phyloP scores from a whole-genome alignment of 2,113 vertebrate genomes.

The Sinocyclocheilus grahami region DNA sequence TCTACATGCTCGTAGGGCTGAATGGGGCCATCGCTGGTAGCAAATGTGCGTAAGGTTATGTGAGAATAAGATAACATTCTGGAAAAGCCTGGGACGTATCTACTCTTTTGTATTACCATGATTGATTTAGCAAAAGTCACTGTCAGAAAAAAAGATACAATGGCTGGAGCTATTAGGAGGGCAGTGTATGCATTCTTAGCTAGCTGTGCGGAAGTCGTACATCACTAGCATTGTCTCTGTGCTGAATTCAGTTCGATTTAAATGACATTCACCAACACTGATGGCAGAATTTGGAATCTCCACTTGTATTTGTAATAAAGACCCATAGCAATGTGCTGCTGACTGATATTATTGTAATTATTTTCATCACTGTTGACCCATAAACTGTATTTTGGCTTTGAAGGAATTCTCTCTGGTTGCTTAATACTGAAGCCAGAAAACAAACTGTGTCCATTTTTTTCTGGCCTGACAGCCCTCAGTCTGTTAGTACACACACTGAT shows the following conservation, averaged over 20 bases:
- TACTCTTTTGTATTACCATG: slow-evolving; percentile 9
- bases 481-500: background rate
- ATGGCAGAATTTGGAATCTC: background rate
- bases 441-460: background rate
- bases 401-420: background rate
- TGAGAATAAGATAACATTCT: slow-evolving; percentile 56
- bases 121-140: slow-evolving; percentile 20
- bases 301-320: slow-evolving; percentile 4
- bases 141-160: slow-evolving; percentile 38
- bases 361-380: background rate
- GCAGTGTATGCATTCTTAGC: slow-evolving; percentile 10
- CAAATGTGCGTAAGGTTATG: slow-evolving; percentile 46
- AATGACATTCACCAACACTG: slow-evolving; percentile 8
- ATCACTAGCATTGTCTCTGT: slow-evolving; percentile 34
- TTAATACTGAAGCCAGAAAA: slow-evolving; percentile 17
- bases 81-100: slow-evolving; percentile 4
- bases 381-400: slow-evolving; percentile 13
- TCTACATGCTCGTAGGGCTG: slow-evolving; percentile 18
- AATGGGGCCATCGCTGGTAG: slow-evolving; percentile 38
- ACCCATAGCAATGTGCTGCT: background rate
- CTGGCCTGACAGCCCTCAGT: background rate
- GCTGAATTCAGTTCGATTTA: slow-evolving; percentile 23
- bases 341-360: slow-evolving; percentile 35
- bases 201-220: slow-evolving; percentile 15
- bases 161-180: slow-evolving; percentile 33